phyloP scores from a whole-genome alignment of 30 jellyfish, hydroid and myxozoan genomes.

The Aurelia aurita region DNA sequence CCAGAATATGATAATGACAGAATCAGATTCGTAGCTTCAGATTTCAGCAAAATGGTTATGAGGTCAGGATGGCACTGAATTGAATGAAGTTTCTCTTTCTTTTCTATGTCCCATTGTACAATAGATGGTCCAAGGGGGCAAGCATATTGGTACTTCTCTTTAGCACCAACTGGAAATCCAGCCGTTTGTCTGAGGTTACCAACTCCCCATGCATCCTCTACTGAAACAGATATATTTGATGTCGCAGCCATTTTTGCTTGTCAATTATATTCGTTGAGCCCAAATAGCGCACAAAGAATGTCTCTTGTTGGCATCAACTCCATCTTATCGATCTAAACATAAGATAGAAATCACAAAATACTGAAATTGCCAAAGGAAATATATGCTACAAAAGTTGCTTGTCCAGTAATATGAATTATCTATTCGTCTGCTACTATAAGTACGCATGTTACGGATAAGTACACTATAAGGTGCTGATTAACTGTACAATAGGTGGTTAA shows the following conservation, averaged over 20 bases:
- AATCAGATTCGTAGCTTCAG: conserved; percentile 6
- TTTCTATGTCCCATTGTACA: conserved; percentile 80
- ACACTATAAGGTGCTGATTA: no score
- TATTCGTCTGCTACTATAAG: no score
- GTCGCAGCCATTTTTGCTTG: neutral
- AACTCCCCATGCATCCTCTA: conserved; percentile 83
- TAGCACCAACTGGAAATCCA: conserved; percentile 79
- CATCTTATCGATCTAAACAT: no score
- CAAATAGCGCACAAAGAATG: no score
- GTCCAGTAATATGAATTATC: no score
- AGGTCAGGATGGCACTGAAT: conserved; percentile 71
- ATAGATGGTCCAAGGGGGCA: conserved; percentile 92
- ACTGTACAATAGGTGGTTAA: no score
- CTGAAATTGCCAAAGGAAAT: no score
- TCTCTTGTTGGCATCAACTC: no score
- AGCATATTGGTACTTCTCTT: conserved; percentile 25
- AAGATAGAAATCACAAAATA: no score
- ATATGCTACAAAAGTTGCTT: no score
- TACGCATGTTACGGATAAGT: no score
- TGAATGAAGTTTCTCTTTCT: conserved; percentile 16
- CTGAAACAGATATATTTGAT: neutral
- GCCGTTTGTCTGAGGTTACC: conserved; percentile 81
- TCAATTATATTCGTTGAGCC: no score
- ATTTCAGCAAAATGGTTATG: conserved; percentile 63
- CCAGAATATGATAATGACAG: conserved; percentile 80